Base-by-base conservation (phyloP, 2,797 vertebrate genomes). In the Alcedo quadribrachys region DNA sequence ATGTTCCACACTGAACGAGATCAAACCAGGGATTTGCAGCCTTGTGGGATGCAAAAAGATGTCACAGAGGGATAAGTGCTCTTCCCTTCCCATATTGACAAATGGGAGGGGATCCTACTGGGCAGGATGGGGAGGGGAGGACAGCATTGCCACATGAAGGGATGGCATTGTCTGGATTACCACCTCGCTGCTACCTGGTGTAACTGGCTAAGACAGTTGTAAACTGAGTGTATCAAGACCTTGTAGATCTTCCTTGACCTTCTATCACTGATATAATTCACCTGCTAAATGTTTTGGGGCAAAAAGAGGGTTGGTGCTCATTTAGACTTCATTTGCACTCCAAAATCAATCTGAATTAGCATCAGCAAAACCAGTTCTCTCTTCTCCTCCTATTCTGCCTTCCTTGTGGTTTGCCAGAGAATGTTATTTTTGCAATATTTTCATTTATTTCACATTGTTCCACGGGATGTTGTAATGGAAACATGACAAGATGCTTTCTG, bases 21-120 rank as follows among this genome's bases (percentile, higher is more conserved):
- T 95, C 93, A 94, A 96, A 89, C 90, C 58, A 24, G 90, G 86
- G 93, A 94, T 95, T 94, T 95, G 90, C 90, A 96, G 95, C 93
- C 90, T 78, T 78, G 91, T 95, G 93, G 92, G 86, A 89, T 94
- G 92, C 81, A 76, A 54, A 90, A 75, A 85, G 94, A 83, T 92
- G 92, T 78, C 79, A 3, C 22, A 68, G 88, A 46, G 77, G 90
- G 84, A 91, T 63, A 55, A 94, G 79, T 75, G 90, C 79, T 85
- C 86, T 85, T 85, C 71, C 58, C 46, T 92, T 91, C 61, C 66
- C 9, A 0, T 71, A 1, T 2, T 48, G 84, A 22, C 69, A 83
- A 80, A 78, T 3, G 62, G 73, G 66, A 94, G 69, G 76, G 75
- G 82, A 53, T n/a, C 0, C 0, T n/a, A 81, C 37, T 14, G 19